phyloP scores from a whole-genome alignment of 2,113 vertebrate species.

The Barbus barbus region DNA sequence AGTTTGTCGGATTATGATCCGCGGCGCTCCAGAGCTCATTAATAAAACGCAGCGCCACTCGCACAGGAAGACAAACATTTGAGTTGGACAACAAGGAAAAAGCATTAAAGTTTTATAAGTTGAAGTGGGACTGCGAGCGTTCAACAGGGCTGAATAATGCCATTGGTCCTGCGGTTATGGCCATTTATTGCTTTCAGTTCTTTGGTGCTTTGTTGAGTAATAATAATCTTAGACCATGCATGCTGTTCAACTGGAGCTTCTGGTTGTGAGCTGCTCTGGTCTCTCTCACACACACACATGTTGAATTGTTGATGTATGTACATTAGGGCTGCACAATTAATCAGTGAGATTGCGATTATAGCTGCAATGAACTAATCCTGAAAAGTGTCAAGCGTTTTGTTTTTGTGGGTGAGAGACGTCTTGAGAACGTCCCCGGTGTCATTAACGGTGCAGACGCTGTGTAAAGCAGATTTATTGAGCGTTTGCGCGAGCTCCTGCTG shows the following conservation, averaged over 20 bases:
- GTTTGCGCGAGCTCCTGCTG: neutral
- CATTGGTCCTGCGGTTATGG: slow-evolving; percentile 67
- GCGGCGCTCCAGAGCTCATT: slow-evolving; percentile 12
- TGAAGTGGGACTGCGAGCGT: slow-evolving; percentile 65
- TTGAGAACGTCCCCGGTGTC: neutral
- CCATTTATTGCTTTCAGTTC: slow-evolving; percentile 70
- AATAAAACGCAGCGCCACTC: neutral
- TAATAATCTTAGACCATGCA: slow-evolving; percentile 69
- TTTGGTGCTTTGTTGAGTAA: slow-evolving; percentile 71
- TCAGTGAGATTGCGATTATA: neutral
- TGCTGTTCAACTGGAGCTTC: slow-evolving; percentile 72
- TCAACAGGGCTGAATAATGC: slow-evolving; percentile 75
- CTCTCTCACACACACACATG: slow-evolving; percentile 43
- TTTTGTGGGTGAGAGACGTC: neutral
- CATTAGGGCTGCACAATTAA: neutral
- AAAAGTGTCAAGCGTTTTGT: neutral
- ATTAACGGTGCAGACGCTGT: neutral
- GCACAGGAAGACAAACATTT: slow-evolving; percentile 76
- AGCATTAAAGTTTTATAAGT: slow-evolving; percentile 74
- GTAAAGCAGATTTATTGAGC: neutral
- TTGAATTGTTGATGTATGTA: neutral
- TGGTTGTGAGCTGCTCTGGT: slow-evolving; percentile 70
- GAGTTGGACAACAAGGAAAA: slow-evolving; percentile 72
- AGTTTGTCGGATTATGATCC: slow-evolving; percentile 1
- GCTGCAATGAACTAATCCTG: neutral